These are phyloP conservation scores for Ameiurus melas DNA, from an alignment of 2,113 vertebrate genomes.

Conservation along the genomic window DNA sequence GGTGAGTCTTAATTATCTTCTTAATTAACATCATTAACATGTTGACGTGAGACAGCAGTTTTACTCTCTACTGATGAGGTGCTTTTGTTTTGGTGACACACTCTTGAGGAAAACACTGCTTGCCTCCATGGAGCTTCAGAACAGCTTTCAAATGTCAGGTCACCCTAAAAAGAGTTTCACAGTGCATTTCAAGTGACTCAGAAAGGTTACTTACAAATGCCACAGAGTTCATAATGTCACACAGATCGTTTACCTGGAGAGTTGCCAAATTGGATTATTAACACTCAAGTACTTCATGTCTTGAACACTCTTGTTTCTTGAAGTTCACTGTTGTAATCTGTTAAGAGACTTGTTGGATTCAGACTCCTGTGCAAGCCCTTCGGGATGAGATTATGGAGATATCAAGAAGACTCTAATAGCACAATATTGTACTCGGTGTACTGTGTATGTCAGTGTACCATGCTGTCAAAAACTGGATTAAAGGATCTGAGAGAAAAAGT, in stretches of 20 bases:
- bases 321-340: constrained; percentile 7
- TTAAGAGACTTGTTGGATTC: neutral
- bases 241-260: constrained; percentile 22
- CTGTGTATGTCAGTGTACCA: neutral
- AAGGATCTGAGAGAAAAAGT: constrained; percentile 37
- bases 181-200: constrained; percentile 52
- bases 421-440: constrained; percentile 17
- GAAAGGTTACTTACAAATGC: constrained; percentile 62
- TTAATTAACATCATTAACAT: constrained; percentile 21
- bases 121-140: constrained; percentile 49
- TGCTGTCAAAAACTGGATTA: constrained; percentile 36
- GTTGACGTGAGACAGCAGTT: constrained; percentile 5
- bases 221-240: constrained; percentile 53
- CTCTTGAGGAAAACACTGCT: constrained; percentile 25
- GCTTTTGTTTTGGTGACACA: constrained; percentile 23
- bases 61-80: neutral
- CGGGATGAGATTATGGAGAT: constrained; percentile 20
- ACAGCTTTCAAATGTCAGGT: constrained; percentile 64
- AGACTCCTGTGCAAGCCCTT: constrained; percentile 20
- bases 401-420: constrained; percentile 23
- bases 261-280: constrained; percentile 33
- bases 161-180: constrained; percentile 44
- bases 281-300: constrained; percentile 16
- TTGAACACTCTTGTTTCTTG: constrained; percentile 15
- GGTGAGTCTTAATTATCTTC: neutral